Evolutionary conservation across 2,113 vertebrate species (phyloP).

Genomic region (Calyptomena viridis): DNA sequence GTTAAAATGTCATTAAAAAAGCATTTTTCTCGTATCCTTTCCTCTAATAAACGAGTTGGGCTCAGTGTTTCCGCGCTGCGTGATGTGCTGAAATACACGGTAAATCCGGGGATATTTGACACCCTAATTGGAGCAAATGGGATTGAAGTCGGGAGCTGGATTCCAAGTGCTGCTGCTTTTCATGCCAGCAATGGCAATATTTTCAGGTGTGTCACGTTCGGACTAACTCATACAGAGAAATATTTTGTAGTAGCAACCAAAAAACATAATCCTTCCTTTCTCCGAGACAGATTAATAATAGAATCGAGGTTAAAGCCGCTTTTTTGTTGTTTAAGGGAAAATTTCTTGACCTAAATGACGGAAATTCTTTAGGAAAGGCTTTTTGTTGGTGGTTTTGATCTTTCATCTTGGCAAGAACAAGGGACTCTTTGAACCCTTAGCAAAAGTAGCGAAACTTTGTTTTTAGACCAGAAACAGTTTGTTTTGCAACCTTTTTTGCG

Average conservation of each 20-base stretch:
- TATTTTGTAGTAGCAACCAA: neutral
- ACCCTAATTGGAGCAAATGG: accelerated
- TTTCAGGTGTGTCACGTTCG: neutral
- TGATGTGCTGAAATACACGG: too few species aligned
- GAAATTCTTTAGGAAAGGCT: neutral
- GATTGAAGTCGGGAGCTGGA: too few species aligned
- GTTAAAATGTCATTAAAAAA: neutral
- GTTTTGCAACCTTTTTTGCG: neutral
- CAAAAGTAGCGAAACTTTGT: neutral
- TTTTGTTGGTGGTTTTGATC: neutral
- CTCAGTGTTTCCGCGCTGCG: neutral
- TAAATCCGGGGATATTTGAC: neutral
- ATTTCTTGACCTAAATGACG: neutral
- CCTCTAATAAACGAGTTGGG: neutral
- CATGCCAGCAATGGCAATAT: neutral
- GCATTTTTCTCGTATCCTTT: neutral
- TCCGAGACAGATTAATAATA: neutral
- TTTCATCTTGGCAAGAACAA: neutral
- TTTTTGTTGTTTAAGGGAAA: neutral
- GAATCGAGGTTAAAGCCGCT: neutral
- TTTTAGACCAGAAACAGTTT: neutral
- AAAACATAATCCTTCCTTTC: neutral
- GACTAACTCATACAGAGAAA: neutral
- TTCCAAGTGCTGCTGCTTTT: neutral
- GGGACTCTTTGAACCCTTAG: neutral